Percentiles rank a stretch among this genome's conserved stretches.
phyloP scores from a whole-genome alignment of 2,113 vertebrate genomes.

The Dicaeum eximium region DNA sequence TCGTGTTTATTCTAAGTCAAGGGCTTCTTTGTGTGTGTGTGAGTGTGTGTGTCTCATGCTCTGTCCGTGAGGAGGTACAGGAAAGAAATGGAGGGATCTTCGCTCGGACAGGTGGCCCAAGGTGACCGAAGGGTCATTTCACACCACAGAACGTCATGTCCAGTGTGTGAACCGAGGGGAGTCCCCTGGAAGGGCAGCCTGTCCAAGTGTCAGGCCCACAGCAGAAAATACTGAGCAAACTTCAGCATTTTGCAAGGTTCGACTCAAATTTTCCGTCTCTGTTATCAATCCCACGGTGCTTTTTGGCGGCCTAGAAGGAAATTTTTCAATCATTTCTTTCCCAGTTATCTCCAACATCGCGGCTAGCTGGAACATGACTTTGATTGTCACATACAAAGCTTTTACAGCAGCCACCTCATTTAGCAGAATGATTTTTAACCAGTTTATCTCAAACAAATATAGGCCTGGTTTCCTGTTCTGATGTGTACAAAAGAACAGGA shows the following conservation, averaged over 20 bases:
- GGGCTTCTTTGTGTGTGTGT: fast-evolving
- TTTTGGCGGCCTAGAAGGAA: not conserved
- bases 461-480: not conserved
- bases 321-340: not conserved
- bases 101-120: not conserved
- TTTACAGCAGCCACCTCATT: fast-evolving
- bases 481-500: not conserved
- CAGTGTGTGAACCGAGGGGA: not conserved
- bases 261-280: not conserved
- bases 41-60: not conserved
- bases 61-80: too few relatives aligned
- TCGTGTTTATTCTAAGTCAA: not conserved
- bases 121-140: not conserved
- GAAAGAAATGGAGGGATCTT: not conserved
- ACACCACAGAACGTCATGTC: fast-evolving
- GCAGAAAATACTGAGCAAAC: not conserved
- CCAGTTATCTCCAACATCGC: not conserved
- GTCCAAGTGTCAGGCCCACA: not conserved
- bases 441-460: not conserved
- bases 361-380: not conserved
- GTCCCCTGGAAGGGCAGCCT: not conserved
- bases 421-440: not conserved
- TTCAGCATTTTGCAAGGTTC: not conserved
- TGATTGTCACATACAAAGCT: not conserved
- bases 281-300: not conserved